A percentile compares a stretch with the other conserved stretches of the same genome.
Conservation (phyloP, 1,140 invertebrate species). For the Grapholita molesta region DNA sequence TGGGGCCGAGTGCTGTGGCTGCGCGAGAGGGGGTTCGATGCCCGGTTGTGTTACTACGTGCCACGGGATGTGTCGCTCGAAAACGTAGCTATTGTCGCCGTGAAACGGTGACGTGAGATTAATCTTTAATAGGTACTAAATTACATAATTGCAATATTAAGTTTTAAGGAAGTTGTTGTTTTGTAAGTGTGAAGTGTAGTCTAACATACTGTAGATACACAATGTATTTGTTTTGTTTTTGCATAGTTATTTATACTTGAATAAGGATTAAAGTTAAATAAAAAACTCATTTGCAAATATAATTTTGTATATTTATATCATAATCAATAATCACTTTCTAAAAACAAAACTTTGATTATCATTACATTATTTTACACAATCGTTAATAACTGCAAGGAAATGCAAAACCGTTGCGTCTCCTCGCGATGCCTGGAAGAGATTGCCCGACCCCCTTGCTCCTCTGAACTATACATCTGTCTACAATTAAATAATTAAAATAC, state of each 20-base stretch:
- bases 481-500: no score
- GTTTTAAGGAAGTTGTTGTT: neutral
- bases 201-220: no score
- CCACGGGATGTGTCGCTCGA: conserved; percentile 83
- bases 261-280: conserved; percentile 22
- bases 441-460: neutral
- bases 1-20: conserved; percentile 85
- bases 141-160: neutral
- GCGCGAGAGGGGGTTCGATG: conserved; percentile 78
- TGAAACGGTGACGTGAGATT: neutral
- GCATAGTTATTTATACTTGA: neutral
- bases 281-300: conserved; percentile 51
- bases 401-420: neutral
- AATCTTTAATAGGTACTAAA: no score
- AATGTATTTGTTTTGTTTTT: neutral
- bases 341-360: conserved; percentile 32
- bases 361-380: conserved; percentile 28
- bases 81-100: conserved; percentile 87
- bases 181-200: neutral
- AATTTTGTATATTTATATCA: conserved; percentile 60
- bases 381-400: conserved; percentile 7
- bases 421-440: neutral
- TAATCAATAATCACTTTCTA: conserved; percentile 53
- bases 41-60: conserved; percentile 83
- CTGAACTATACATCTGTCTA: neutral